These are phyloP conservation scores for Pristiophorus japonicus DNA, from an alignment of 2,113 vertebrate genomes.

Conservation along the genomic window DNA sequence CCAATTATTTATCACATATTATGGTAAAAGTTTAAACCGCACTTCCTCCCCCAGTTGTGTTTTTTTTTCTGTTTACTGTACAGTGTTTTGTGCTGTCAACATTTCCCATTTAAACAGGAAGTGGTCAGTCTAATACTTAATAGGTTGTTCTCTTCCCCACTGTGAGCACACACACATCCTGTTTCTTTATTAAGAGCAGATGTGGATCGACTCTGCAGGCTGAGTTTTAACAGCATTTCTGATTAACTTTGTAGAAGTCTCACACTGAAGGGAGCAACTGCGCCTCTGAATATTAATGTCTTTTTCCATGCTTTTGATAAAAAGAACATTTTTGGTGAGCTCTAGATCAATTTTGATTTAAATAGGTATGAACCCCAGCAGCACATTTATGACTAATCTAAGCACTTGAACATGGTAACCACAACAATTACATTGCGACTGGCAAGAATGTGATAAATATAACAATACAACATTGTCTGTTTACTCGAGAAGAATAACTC, in stretches of 20 bases:
- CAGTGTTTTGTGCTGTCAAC: slow-evolving; percentile 18
- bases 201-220: slow-evolving; percentile 13
- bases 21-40: not conserved
- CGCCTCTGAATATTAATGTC: slow-evolving; percentile 4
- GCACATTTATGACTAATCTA: not conserved
- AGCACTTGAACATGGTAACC: not conserved
- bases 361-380: not conserved
- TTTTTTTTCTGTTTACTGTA: slow-evolving; percentile 16
- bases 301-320: not conserved
- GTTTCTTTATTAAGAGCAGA: slow-evolving; percentile 37
- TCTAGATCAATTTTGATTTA: not conserved
- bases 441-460: not conserved
- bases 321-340: not conserved
- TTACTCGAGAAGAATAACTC: not conserved
- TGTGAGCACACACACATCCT: slow-evolving; percentile 34
- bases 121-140: slow-evolving; percentile 34
- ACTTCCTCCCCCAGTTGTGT: not conserved
- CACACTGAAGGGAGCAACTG: not conserved
- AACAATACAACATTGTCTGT: not conserved
- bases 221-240: slow-evolving; percentile 35
- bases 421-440: not conserved
- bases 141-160: slow-evolving; percentile 28
- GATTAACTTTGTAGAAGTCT: slow-evolving; percentile 1
- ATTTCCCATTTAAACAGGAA: slow-evolving; percentile 35
- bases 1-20: not conserved